phyloP scores from a whole-genome alignment of 2,797 vertebrate species.

The Malurus splendens region DNA sequence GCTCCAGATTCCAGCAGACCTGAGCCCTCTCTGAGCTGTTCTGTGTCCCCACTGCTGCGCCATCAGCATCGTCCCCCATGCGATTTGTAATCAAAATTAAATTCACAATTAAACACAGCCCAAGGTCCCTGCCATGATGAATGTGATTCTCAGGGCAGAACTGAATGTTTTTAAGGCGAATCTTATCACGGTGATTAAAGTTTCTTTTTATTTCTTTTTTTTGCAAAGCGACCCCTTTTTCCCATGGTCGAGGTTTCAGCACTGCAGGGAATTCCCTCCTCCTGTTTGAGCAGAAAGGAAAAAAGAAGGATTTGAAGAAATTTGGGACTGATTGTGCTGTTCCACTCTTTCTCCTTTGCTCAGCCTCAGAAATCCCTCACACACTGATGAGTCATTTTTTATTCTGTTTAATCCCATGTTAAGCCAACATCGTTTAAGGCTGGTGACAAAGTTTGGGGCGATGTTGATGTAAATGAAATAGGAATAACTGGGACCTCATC shows the following conservation, averaged over 20 bases:
- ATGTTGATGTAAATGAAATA: neutral
- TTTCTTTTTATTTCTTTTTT: neutral
- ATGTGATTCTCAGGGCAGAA: neutral
- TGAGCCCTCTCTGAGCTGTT: fast-evolving
- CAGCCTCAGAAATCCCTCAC: neutral
- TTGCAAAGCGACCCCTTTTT: neutral
- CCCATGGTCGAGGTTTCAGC: neutral
- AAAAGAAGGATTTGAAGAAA: neutral
- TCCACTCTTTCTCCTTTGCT: neutral
- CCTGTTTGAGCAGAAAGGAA: neutral
- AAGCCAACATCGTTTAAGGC: neutral
- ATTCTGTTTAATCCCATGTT: neutral
- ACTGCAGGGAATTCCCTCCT: neutral
- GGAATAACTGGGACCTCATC: neutral
- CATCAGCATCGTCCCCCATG: fast-evolving
- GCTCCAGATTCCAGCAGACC: neutral
- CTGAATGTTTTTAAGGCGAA: neutral
- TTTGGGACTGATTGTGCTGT: neutral
- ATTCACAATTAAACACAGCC: neutral
- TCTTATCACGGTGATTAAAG: slow-evolving; percentile 52
- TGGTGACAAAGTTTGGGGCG: neutral
- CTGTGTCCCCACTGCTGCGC: neutral
- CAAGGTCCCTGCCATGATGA: slow-evolving; percentile 8
- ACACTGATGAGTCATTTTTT: neutral
- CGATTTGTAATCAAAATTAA: slow-evolving; percentile 25